Percentiles rank a stretch among this genome's conserved stretches.
Conservation (phyloP, 2,113 vertebrate genomes). For the Megaleporinus macrocephalus region DNA sequence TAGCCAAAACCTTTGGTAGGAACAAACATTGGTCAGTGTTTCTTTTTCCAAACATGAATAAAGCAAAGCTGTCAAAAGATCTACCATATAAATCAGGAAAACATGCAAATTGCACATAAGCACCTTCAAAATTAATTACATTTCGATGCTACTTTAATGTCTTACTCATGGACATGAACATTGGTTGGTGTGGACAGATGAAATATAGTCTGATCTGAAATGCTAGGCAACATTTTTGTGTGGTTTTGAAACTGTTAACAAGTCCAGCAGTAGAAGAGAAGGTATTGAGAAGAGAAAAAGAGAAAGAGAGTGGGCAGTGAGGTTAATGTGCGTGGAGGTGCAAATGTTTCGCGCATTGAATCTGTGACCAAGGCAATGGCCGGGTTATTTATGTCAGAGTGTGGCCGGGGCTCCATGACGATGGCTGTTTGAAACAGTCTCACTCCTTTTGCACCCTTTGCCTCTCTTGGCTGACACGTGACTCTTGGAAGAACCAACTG, state of each 20-base stretch:
- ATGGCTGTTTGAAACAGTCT: slow-evolving; percentile 51
- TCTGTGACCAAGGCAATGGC: slow-evolving; percentile 51
- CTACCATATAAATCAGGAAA: not conserved
- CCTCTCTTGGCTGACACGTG: slow-evolving; percentile 33
- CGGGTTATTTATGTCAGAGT: slow-evolving; percentile 48
- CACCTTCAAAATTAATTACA: too few species aligned
- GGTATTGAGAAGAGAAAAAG: not conserved
- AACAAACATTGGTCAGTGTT: not conserved
- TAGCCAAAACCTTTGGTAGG: not conserved
- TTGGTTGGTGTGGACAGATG: too few species aligned
- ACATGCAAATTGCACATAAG: too few species aligned
- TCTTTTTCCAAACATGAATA: not conserved
- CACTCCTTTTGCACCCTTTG: slow-evolving; percentile 32
- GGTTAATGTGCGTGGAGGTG: slow-evolving; percentile 47
- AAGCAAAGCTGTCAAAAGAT: not conserved
- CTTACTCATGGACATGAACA: too few species aligned
- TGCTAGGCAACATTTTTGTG: not conserved
- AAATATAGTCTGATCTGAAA: not conserved
- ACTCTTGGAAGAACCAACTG: slow-evolving; percentile 28
- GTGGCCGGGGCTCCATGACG: slow-evolving; percentile 46
- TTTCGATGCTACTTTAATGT: too few species aligned
- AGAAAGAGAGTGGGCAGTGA: slow-evolving; percentile 22
- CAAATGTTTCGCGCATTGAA: slow-evolving; percentile 53
- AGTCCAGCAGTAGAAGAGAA: not conserved
- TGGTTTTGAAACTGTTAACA: not conserved